Evolutionary conservation across 2,113 vertebrate genomes (phyloP).

Genomic region (Chaetops frenatus): DNA sequence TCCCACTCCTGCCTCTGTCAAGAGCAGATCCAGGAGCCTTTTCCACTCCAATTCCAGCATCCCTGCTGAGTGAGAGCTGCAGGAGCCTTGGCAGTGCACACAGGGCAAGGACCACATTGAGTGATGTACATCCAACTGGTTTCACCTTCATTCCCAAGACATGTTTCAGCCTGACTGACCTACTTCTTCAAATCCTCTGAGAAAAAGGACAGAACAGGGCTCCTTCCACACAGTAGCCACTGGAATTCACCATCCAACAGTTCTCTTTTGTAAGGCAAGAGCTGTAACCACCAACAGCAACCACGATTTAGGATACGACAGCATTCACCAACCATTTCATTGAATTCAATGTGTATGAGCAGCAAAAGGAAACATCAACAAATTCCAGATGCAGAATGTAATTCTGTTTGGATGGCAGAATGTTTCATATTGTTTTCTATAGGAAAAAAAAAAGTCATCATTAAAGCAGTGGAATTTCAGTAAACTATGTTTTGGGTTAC

Average conservation of each 20-base stretch:
- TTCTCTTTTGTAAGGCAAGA: neutral
- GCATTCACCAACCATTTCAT: neutral
- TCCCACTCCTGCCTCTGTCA: neutral
- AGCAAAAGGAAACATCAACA: constrained; percentile 54
- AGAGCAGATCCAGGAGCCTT: neutral
- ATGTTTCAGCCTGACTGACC: neutral
- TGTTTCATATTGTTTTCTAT: constrained; percentile 64
- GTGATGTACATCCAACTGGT: neutral
- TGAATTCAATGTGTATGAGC: neutral
- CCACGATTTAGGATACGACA: neutral
- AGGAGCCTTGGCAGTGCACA: neutral
- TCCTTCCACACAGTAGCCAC: neutral
- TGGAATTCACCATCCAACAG: neutral
- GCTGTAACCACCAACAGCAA: neutral
- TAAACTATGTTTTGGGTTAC: constrained; percentile 60
- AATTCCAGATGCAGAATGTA: constrained; percentile 61
- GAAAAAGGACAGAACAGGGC: neutral
- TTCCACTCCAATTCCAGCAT: neutral
- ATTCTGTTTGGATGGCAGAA: constrained; percentile 59
- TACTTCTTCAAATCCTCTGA: neutral
- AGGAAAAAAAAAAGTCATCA: constrained; percentile 37
- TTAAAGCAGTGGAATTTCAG: constrained; percentile 65
- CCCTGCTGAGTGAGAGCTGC: neutral
- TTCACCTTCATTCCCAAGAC: neutral
- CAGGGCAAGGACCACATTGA: accelerated